A percentile compares a stretch with the other conserved stretches of the same genome.
Conservation (phyloP, 2,888 invertebrate genomes). For the Sinopyrophorus schimmeli region DNA sequence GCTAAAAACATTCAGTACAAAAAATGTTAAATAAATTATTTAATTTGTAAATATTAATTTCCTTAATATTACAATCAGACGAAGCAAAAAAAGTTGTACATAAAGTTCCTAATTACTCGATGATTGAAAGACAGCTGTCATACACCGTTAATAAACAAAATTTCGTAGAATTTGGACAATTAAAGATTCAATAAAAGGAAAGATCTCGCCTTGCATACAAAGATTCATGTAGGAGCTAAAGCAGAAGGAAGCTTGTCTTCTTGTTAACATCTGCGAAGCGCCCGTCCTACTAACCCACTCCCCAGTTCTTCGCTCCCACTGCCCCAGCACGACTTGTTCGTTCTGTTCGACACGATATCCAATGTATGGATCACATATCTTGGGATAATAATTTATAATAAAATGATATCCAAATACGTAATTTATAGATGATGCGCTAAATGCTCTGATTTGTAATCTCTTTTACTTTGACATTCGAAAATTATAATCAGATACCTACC, state of each 20-base stretch:
- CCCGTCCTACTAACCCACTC: slow-evolving; percentile 51
- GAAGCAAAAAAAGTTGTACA: too few relatives aligned
- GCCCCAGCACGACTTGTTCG: slow-evolving; percentile 40
- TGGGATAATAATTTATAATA: slow-evolving; percentile 31
- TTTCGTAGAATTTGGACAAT: too few relatives aligned
- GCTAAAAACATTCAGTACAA: not conserved
- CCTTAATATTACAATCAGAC: too few relatives aligned
- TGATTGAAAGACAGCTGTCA: too few relatives aligned
- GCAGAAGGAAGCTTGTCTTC: slow-evolving; percentile 40
- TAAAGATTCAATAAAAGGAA: too few relatives aligned
- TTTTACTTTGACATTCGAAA: too few relatives aligned
- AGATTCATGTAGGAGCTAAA: slow-evolving; percentile 16
- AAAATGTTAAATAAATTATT: too few relatives aligned
- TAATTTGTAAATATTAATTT: too few relatives aligned
- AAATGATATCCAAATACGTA: slow-evolving; percentile 18
- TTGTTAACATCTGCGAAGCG: slow-evolving; percentile 50
- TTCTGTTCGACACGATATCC: slow-evolving; percentile 38
- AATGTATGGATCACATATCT: slow-evolving; percentile 33
- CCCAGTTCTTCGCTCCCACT: slow-evolving; percentile 46
- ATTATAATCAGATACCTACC: too few relatives aligned
- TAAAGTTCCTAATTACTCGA: too few relatives aligned
- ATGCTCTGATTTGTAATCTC: slow-evolving; percentile 14
- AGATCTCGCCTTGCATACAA: too few relatives aligned
- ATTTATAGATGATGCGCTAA: slow-evolving; percentile 16
- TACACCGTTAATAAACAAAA: too few relatives aligned